These are phyloP conservation scores for Trissolcus basalis DNA, from an alignment of 1,140 invertebrate species.

Conservation along the genomic window DNA sequence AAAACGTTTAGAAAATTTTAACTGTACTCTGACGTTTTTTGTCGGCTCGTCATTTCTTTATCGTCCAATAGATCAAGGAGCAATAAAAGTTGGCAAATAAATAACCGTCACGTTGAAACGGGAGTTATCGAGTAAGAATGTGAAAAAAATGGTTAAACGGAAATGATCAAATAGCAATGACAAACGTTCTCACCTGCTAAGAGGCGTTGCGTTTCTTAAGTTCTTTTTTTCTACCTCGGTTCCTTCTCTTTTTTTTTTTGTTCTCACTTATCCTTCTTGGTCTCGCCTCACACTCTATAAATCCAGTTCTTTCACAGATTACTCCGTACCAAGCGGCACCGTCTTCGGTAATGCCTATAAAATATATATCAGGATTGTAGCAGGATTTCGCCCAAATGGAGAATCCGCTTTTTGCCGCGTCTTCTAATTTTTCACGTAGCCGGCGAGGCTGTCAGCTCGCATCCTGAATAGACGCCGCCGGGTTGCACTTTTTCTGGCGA, in stretches of 20 bases:
- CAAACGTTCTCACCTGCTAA: conserved; percentile 14
- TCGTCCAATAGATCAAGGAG: too few relatives aligned
- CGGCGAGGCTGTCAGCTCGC: conserved; percentile 31
- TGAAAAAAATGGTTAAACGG: background rate
- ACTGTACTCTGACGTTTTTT: too few relatives aligned
- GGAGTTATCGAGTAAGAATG: background rate
- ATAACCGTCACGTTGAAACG: too few relatives aligned
- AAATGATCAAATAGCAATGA: background rate
- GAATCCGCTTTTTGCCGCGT: conserved; percentile 44
- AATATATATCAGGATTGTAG: conserved; percentile 52
- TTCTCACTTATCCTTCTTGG: conserved; percentile 11
- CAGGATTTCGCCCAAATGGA: conserved; percentile 46
- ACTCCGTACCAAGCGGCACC: conserved; percentile 41
- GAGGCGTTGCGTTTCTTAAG: conserved; percentile 3
- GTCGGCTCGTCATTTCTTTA: too few relatives aligned
- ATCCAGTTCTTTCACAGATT: conserved; percentile 54
- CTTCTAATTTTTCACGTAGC: conserved; percentile 47
- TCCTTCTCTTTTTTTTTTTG: background rate
- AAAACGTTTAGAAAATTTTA: too few relatives aligned
- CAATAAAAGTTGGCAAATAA: too few relatives aligned
- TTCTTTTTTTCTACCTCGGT: background rate
- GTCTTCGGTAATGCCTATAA: conserved; percentile 52
- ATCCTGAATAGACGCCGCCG: conserved; percentile 38
- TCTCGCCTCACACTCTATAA: conserved; percentile 41
- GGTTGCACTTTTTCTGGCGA: conserved; percentile 14